Evolutionary conservation across 2,888 invertebrate species (phyloP).

Genomic region (Tinea trinotella): DNA sequence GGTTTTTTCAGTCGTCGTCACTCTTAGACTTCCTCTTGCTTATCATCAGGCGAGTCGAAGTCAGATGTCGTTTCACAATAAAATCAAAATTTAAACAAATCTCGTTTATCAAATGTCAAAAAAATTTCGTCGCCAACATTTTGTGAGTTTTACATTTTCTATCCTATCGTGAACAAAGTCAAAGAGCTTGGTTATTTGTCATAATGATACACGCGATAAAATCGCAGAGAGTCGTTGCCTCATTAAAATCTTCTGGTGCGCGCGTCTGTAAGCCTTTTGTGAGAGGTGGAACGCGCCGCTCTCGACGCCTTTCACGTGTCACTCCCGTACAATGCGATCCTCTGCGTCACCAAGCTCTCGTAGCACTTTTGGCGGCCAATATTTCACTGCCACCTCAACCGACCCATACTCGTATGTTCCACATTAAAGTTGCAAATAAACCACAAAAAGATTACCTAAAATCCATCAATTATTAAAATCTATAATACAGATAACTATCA

Average conservation of each 20-base stretch:
- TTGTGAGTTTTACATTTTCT: background rate
- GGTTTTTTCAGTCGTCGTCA: no score
- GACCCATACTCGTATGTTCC: background rate
- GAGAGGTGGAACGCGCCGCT: conserved; percentile 48
- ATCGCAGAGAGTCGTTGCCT: conserved; percentile 71
- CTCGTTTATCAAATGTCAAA: background rate
- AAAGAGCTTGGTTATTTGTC: conserved; percentile 71
- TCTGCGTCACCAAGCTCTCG: conserved; percentile 31
- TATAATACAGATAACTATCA: background rate
- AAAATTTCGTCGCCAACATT: background rate
- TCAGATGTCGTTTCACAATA: no score
- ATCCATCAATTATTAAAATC: background rate
- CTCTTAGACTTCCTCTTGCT: no score
- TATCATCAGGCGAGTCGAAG: no score
- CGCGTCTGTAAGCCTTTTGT: conserved; percentile 72
- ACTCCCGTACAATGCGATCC: conserved; percentile 61
- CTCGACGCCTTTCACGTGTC: conserved; percentile 69
- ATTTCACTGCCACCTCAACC: background rate
- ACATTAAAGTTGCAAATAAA: no score
- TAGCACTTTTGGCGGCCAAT: conserved; percentile 39
- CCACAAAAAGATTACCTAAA: no score
- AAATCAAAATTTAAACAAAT: no score
- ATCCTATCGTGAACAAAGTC: conserved; percentile 40
- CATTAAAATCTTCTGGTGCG: conserved; percentile 72
- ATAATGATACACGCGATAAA: conserved; percentile 69